Evolutionary conservation across 1,140 invertebrate species (phyloP).

Genomic region (Aphidius gifuensis): DNA sequence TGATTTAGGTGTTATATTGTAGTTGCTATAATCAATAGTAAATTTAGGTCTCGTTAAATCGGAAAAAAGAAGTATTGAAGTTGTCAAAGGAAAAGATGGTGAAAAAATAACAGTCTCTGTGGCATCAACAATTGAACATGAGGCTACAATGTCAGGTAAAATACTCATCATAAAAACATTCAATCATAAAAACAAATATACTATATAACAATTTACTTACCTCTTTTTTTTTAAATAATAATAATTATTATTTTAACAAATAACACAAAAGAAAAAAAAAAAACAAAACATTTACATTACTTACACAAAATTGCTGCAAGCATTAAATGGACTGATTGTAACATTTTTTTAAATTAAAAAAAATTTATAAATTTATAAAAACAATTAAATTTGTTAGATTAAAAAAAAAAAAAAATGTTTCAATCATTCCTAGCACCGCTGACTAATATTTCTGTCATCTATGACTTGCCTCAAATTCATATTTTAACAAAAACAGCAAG

Average conservation of each 20-base stretch:
- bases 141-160: slow-evolving; percentile 62
- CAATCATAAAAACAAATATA: slow-evolving; percentile 2
- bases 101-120: slow-evolving; percentile 64
- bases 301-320: slow-evolving; percentile 4
- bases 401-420: too few relatives aligned
- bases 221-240: not conserved
- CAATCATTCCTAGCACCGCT: too few relatives aligned
- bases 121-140: slow-evolving; percentile 61
- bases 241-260: not conserved
- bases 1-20: slow-evolving; percentile 37
- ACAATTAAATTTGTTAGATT: too few relatives aligned
- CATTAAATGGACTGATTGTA: slow-evolving; percentile 15
- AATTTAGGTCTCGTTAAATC: slow-evolving; percentile 55
- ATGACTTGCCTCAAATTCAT: too few relatives aligned
- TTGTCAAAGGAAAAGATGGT: slow-evolving; percentile 55
- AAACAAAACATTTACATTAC: too few relatives aligned
- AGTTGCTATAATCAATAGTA: slow-evolving; percentile 43
- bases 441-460: too few relatives aligned
- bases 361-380: too few relatives aligned
- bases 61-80: slow-evolving; percentile 61
- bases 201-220: slow-evolving; percentile 4
- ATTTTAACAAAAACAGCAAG: too few relatives aligned
- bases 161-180: slow-evolving; percentile 14
- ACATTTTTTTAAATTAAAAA: not conserved
- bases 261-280: not conserved